Evolutionary conservation across 2,888 invertebrate genomes (phyloP), one percentile per base, ranked within the genome.

Genomic region (Atethmia centrago): DNA sequence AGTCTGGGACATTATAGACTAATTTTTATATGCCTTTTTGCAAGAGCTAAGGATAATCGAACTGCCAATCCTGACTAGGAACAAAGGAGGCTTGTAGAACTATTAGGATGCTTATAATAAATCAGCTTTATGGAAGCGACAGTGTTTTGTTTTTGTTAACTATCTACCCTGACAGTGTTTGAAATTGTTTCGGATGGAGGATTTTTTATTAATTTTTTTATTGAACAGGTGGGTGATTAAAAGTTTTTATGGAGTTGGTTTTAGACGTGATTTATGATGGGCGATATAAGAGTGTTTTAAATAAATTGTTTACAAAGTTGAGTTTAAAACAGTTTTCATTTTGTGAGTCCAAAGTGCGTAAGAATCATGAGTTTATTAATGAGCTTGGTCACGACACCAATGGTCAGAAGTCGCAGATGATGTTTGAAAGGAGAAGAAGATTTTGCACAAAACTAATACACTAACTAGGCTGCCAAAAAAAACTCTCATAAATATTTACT

Each of bases 11-110:
- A 92, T 94, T 93, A 92, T 89, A 93, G 92, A 92, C 94, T 92
- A 94, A 94, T 95, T 95, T 94, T 95, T 95, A 93, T 93, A 90
- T 91, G 90, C 92, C 93, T 92, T 95, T 95, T 95, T 95, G 90
- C 90, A 89, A 88, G 90, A 92, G 92, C 89, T 85, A 85, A 87
- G 93, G 93, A 95, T 95, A 95, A 96, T 95, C 95, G 95, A 96
- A 94, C 94, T 95, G 96, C 95, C 96, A 95, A 95, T 95, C 95
- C 92, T 84, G 90, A 88, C 88, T 82, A 82, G 80, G 92, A 92
- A 94, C 94, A 95, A 95, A 93, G 93, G 88, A 90, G 77, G 87
- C 88, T 84, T 87, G 59, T 82, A 86, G 85, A 92, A 92, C 92
- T 93, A 93, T 85, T 90, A 90, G 87, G 88, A 85, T 92, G 68